phyloP scores from a whole-genome alignment of 2,797 vertebrate species.

The Lacerta agilis region DNA sequence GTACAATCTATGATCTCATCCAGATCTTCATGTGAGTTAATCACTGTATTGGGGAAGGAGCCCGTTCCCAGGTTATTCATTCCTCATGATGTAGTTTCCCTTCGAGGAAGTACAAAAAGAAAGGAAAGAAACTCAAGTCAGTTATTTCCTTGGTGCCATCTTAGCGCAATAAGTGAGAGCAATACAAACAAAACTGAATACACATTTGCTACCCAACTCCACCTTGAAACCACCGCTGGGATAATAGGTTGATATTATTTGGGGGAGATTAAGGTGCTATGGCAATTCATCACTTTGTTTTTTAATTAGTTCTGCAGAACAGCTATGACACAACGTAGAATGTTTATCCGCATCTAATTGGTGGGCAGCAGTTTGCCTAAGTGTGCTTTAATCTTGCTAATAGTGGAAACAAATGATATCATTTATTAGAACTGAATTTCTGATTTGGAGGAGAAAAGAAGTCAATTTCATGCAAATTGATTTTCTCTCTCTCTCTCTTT shows the following conservation, averaged over 20 bases:
- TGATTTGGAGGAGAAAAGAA: conserved; percentile 64
- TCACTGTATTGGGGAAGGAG: neutral
- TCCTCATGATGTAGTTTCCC: neutral
- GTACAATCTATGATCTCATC: neutral
- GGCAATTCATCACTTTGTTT: conserved; percentile 40
- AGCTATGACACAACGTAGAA: conserved; percentile 18
- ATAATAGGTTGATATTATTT: conserved; percentile 23
- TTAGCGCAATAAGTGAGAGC: conserved; percentile 35
- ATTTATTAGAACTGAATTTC: conserved; percentile 53
- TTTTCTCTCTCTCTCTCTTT: conserved; percentile 20
- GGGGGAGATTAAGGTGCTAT: conserved; percentile 32
- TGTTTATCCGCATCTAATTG: conserved; percentile 33
- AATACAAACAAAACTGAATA: conserved; percentile 20
- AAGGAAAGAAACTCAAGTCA: neutral
- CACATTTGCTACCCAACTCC: conserved; percentile 22
- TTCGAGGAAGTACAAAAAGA: conserved; percentile 7
- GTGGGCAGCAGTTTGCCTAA: conserved; percentile 26
- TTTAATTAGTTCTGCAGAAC: conserved; percentile 43
- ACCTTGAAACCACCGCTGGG: conserved; percentile 1
- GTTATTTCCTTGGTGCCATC: conserved; percentile 28
- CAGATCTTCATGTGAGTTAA: neutral
- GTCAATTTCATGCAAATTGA: conserved; percentile 45
- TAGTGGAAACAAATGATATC: conserved; percentile 57
- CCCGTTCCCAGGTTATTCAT: neutral
- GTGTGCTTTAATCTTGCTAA: conserved; percentile 25